phyloP scores from a whole-genome alignment of 2,797 vertebrate genomes.

The Orestias chungarensis region DNA sequence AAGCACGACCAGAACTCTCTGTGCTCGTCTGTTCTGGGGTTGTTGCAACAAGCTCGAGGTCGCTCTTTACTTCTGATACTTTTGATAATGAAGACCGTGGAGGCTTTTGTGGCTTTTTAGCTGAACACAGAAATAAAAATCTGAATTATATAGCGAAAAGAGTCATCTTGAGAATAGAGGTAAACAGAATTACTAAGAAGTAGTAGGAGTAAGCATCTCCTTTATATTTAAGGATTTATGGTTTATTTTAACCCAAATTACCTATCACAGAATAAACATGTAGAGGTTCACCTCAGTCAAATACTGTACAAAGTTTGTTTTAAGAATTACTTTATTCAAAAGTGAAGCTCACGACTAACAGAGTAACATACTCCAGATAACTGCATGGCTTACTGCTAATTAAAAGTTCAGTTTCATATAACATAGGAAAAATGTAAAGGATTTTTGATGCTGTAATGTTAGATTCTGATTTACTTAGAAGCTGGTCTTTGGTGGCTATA shows the following conservation, averaged over 20 bases:
- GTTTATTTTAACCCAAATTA: neutral
- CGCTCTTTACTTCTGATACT: slow-evolving; percentile 16
- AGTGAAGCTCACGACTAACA: neutral
- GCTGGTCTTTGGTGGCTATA: too few species aligned
- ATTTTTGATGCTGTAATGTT: neutral
- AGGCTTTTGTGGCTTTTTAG: slow-evolving; percentile 84
- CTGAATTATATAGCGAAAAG: neutral
- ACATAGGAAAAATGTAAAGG: neutral
- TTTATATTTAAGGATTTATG: neutral
- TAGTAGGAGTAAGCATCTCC: neutral
- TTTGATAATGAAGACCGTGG: slow-evolving; percentile 76
- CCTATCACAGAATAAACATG: neutral
- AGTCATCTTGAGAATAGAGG: neutral
- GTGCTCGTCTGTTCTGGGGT: slow-evolving; percentile 2
- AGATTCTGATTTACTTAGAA: too few species aligned
- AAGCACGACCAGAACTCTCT: slow-evolving; percentile 15
- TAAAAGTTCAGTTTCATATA: neutral
- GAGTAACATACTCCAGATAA: neutral
- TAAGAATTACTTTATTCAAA: neutral
- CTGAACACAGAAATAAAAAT: slow-evolving; percentile 59
- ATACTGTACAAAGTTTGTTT: neutral
- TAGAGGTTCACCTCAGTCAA: neutral
- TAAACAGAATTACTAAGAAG: neutral
- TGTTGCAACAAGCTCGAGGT: slow-evolving; percentile 5
- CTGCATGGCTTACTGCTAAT: neutral